phyloP scores from a whole-genome alignment of 2,797 vertebrate species.

The Crenichthys baileyi region DNA sequence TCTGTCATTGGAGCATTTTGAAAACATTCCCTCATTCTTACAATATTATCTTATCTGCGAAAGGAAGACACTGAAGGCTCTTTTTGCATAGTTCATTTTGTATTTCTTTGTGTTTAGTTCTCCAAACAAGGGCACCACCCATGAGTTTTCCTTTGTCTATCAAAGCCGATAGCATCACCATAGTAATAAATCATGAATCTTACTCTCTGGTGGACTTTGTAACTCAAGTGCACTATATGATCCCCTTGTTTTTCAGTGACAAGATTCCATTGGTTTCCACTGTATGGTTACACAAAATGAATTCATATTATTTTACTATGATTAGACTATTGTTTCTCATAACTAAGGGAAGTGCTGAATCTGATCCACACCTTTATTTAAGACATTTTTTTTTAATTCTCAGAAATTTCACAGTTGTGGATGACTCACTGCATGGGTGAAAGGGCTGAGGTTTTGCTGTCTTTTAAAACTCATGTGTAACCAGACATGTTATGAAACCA shows the following conservation, averaged over 20 bases:
- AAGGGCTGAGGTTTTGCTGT: constrained; percentile 24
- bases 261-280: neutral
- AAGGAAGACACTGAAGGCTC: neutral
- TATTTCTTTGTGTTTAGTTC: neutral
- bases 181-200: constrained; percentile 26
- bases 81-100: neutral
- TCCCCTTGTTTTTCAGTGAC: neutral
- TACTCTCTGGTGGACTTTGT: constrained; percentile 47
- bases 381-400: neutral
- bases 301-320: neutral
- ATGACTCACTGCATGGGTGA: constrained; percentile 22
- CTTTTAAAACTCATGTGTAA: constrained; percentile 31
- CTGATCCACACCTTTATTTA: neutral
- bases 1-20: neutral
- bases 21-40: neutral
- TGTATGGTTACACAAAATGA: neutral
- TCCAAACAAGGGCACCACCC: neutral
- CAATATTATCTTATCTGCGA: neutral
- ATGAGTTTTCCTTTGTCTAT: neutral
- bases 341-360: neutral
- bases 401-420: neutral
- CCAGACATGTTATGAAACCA: constrained; percentile 21
- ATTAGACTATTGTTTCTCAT: neutral
- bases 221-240: constrained; percentile 9
- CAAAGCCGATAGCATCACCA: constrained; percentile 1